Evolutionary conservation across 2,113 vertebrate genomes (phyloP).

Genomic region (Cariama cristata): DNA sequence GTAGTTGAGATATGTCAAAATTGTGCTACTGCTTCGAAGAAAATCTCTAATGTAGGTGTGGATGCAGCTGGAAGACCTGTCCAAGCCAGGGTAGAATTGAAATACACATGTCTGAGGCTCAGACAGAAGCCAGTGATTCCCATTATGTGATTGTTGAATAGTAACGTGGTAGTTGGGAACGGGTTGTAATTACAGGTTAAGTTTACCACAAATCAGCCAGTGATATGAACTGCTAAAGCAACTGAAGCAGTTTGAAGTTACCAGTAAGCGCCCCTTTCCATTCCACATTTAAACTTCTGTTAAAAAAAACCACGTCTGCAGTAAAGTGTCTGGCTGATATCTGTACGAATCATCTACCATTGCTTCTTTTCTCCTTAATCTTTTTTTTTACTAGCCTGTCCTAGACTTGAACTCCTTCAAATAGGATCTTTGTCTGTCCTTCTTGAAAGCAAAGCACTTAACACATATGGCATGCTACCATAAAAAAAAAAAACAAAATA

Average conservation of each 20-base stretch:
- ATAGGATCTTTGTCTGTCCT: not conserved
- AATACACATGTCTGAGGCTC: not conserved
- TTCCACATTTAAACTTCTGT: not conserved
- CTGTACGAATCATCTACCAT: not conserved
- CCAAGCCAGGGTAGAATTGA: not conserved
- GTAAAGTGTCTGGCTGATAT: not conserved
- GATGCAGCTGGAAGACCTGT: not conserved
- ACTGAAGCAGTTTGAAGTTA: not conserved
- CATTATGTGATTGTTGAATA: not conserved
- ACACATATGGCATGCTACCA: not conserved
- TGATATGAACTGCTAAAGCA: not conserved
- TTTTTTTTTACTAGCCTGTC: not conserved
- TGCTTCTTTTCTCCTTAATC: not conserved
- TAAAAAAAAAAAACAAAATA: constrained; percentile 59
- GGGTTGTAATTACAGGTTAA: not conserved
- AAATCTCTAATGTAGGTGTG: not conserved
- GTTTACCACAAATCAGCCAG: not conserved
- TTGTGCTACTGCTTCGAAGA: rapidly evolving
- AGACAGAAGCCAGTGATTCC: not conserved
- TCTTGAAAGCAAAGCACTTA: constrained; percentile 29
- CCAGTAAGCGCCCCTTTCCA: not conserved
- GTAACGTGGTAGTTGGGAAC: not conserved
- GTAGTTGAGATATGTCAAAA: not conserved
- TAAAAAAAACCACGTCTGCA: not conserved
- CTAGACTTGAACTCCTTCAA: constrained; percentile 16